phyloP scores from a whole-genome alignment of 2,113 vertebrate genomes.

The Numenius arquata region DNA sequence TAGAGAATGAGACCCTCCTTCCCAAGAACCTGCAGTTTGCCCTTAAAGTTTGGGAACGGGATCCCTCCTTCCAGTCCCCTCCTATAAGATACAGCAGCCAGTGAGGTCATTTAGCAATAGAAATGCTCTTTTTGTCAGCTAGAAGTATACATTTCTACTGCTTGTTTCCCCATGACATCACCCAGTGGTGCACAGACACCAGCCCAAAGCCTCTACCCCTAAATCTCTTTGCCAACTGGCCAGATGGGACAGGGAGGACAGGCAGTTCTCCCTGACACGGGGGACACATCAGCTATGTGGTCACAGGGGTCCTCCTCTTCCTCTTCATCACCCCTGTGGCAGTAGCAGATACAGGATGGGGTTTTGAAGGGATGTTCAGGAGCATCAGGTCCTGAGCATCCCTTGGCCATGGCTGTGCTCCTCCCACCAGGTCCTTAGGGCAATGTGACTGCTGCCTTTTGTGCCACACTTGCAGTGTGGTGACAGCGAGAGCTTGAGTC shows the following conservation, averaged over 20 bases:
- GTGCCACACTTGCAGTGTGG: accelerated
- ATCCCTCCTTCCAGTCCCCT: neutral
- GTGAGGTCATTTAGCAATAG: neutral
- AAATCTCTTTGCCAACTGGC: neutral
- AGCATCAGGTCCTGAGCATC: neutral
- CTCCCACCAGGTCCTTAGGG: neutral
- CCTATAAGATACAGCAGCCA: neutral
- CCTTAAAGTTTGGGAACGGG: neutral
- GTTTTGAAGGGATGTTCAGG: neutral
- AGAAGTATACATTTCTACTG: neutral
- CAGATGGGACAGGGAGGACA: neutral
- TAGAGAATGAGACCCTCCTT: neutral
- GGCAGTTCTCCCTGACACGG: accelerated
- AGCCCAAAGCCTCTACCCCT: neutral
- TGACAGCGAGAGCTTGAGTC: accelerated
- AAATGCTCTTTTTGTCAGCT: neutral
- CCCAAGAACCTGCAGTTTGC: neutral
- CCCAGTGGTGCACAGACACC: neutral
- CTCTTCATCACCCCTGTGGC: accelerated
- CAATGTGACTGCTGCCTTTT: accelerated
- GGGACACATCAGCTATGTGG: neutral
- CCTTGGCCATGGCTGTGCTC: neutral
- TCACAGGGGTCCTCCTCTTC: neutral
- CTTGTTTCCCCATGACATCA: neutral
- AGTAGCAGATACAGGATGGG: accelerated